A percentile compares a stretch with the other conserved stretches of the same genome.
Conservation (phyloP, 2,113 vertebrate genomes). For the Xerus inauris region DNA sequence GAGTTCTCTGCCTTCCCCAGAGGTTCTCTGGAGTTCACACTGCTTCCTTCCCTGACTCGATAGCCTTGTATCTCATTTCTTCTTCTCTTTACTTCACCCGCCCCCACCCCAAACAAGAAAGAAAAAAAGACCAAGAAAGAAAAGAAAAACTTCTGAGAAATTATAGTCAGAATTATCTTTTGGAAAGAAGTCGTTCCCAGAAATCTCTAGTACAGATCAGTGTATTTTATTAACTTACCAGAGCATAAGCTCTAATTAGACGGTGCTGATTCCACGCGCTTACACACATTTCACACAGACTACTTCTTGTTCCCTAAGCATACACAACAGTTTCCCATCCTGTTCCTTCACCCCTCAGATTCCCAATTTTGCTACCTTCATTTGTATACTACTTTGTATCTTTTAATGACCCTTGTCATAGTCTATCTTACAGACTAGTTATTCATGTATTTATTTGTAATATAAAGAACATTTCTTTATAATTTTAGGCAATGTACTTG, state of each 20-base stretch:
- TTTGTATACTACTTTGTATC: not conserved
- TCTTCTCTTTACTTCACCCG: not conserved
- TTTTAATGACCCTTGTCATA: not conserved
- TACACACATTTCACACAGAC: not conserved
- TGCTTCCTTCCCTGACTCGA: not conserved
- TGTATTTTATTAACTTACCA: not conserved
- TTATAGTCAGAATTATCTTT: conserved; percentile 10
- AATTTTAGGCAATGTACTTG: not conserved
- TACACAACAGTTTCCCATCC: not conserved
- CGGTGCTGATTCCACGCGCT: not conserved
- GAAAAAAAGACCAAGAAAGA: rapidly evolving
- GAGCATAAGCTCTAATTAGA: conserved; percentile 24
- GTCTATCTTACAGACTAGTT: not conserved
- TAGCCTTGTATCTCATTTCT: not conserved
- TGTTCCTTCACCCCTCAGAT: not conserved
- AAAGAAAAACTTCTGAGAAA: not conserved
- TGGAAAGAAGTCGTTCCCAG: conserved; percentile 31
- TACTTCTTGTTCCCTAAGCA: not conserved
- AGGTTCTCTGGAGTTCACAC: not conserved
- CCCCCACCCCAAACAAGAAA: not conserved
- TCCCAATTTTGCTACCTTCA: not conserved
- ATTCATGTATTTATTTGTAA: conserved; percentile 10
- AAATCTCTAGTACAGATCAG: not conserved
- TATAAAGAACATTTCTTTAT: not conserved
- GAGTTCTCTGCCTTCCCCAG: not conserved